Percentiles rank a stretch among this genome's conserved stretches.
These are phyloP conservation scores for Sebastes dallii DNA, from an alignment of 2,797 vertebrate species.

Conservation along the genomic window DNA sequence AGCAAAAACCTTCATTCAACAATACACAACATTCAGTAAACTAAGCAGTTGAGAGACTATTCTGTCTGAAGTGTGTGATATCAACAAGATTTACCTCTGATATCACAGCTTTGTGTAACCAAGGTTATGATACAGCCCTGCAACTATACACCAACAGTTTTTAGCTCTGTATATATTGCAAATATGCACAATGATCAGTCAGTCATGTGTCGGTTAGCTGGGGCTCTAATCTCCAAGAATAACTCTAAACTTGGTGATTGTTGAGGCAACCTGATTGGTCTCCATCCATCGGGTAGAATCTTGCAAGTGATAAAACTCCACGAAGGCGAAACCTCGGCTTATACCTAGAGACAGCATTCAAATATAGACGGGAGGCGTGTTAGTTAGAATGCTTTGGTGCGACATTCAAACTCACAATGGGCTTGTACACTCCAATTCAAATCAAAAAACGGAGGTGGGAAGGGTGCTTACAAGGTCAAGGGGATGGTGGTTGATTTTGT, in stretches of 20 bases:
- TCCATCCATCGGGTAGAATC: conserved; percentile 99
- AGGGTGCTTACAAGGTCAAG: conserved; percentile 72
- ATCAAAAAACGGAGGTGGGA: conserved; percentile 18
- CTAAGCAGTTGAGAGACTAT: background rate
- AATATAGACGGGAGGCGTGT: conserved; percentile 99
- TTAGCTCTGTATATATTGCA: conserved; percentile 12
- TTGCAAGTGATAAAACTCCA: conserved; percentile 99
- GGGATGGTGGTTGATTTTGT: conserved; percentile 78
- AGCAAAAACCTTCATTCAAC: background rate
- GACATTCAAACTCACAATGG: conserved; percentile 95
- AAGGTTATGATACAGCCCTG: background rate
- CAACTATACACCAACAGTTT: conserved; percentile 12
- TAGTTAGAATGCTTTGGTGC: conserved; percentile 90
- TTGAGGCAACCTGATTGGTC: conserved; percentile 99
- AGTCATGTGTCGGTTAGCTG: conserved; percentile 18
- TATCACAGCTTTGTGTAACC: conserved; percentile 11
- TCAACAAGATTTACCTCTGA: conserved; percentile 11
- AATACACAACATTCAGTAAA: background rate
- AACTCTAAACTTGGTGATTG: conserved; percentile 99
- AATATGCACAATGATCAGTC: background rate
- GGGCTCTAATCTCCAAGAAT: conserved; percentile 74
- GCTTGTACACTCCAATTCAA: conserved; percentile 74
- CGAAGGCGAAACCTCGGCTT: conserved; percentile 99
- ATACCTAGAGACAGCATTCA: conserved; percentile 99
- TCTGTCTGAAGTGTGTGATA: conserved; percentile 3